These are phyloP conservation scores for Ormyrus pomaceus DNA, from an alignment of 2,888 invertebrate genomes.

Conservation along the genomic window DNA sequence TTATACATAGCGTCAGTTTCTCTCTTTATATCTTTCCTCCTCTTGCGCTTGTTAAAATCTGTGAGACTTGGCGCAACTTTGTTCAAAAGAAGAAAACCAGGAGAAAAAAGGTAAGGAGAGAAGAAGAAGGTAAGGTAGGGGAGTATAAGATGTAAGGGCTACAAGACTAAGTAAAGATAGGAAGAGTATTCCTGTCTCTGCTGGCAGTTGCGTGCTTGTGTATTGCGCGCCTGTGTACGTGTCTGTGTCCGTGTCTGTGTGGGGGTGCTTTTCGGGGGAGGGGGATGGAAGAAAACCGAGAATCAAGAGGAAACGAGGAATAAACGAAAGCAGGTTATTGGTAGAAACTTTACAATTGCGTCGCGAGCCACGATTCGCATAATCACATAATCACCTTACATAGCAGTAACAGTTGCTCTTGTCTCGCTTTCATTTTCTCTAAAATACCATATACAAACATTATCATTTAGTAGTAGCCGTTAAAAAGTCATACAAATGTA, in stretches of 20 bases:
- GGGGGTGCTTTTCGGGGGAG: no score
- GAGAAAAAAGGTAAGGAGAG: conserved; percentile 24
- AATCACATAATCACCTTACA: conserved; percentile 24
- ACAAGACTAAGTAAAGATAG: no score
- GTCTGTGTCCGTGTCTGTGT: no score
- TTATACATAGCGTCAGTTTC: conserved; percentile 67
- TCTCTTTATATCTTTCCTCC: conserved; percentile 50
- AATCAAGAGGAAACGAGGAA: no score
- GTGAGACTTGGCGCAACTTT: conserved; percentile 18
- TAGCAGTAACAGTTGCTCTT: conserved; percentile 24
- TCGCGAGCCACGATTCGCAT: conserved; percentile 36
- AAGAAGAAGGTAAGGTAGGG: neutral
- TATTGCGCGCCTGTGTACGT: neutral
- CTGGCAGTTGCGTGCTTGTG: neutral
- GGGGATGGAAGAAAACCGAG: neutral
- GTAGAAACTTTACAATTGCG: conserved; percentile 37
- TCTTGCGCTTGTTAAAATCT: conserved; percentile 20
- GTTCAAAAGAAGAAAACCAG: conserved; percentile 8
- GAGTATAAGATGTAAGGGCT: neutral
- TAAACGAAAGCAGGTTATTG: conserved; percentile 7
- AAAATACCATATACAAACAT: conserved; percentile 58
- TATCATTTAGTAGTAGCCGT: conserved; percentile 57
- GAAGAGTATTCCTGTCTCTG: neutral
- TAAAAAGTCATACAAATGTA: conserved; percentile 58
- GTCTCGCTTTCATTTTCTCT: conserved; percentile 52